Evolutionary conservation across 2,113 vertebrate genomes (phyloP).

Genomic region (Lycocorax pyrrhopterus): DNA sequence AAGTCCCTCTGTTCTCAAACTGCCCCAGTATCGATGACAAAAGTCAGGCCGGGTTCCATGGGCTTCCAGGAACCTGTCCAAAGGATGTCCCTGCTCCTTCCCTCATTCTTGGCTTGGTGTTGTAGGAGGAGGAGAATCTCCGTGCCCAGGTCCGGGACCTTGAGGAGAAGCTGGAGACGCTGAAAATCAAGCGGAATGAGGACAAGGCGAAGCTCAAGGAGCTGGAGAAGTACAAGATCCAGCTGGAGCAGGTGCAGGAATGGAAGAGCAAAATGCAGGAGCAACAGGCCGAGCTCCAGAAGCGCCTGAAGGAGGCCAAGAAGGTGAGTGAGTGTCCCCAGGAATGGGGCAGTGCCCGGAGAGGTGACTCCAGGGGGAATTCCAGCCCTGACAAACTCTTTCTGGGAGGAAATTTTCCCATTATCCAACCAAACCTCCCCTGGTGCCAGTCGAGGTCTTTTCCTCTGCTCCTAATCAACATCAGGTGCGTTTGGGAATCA

Average conservation of each 20-base stretch:
- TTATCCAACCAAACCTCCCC: not conserved
- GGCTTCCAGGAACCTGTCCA: fast-evolving
- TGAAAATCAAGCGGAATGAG: conserved; percentile 90
- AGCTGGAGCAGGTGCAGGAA: conserved; percentile 97
- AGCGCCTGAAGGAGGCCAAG: conserved; percentile 92
- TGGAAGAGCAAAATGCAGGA: conserved; percentile 99
- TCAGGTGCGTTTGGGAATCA: fast-evolving
- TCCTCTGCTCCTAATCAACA: fast-evolving
- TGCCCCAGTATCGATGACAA: fast-evolving
- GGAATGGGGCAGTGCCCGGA: not conserved
- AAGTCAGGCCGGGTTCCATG: fast-evolving
- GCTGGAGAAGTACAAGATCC: conserved; percentile 96
- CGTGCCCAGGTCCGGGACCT: conserved; percentile 90
- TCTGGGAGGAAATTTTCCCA: not conserved
- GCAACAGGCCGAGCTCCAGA: conserved; percentile 93
- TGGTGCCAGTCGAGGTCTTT: fast-evolving
- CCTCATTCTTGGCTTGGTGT: not conserved
- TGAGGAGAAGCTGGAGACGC: conserved; percentile 95
- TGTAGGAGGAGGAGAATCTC: conserved; percentile 91
- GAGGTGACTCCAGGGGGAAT: not conserved
- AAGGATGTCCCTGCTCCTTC: not conserved
- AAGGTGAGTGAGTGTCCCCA: conserved; percentile 70
- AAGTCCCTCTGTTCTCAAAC: not conserved
- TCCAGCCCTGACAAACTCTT: not conserved
- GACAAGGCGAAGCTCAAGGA: conserved; percentile 96